Evolutionary conservation across 2,888 invertebrate genomes (phyloP), one percentile per base, ranked within the genome.

Genomic region (Lymantria monacha): DNA sequence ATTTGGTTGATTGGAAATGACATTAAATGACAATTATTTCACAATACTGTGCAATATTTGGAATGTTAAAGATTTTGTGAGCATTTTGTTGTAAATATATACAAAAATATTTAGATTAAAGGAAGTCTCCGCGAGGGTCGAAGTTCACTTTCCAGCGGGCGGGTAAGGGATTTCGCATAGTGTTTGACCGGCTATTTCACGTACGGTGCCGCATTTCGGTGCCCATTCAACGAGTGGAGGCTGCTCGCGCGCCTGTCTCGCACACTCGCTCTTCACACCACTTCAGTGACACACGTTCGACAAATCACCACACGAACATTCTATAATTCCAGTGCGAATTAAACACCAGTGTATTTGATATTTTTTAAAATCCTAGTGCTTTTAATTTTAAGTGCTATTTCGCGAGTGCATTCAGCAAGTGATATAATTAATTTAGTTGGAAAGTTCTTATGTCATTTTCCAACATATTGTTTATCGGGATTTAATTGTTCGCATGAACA

Each of bases 151-250:
- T 83, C 79, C 79, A 74, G 66, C 77, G 76, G 80, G 78, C 76
- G 79, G 81, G 84, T 79, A 85, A 88, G 86, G 89, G 90, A 86
- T 91, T 91, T 90, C 88, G 90, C 91, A 79, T 87, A 87, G 82
- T 81, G 77, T 84, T 87, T 83, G 85, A 82, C 82, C 81, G 87
- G 83, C 87, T 91, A 91, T 90, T 91, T 91, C 81, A 91, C 86
- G 83, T 88, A 85, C 85, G 76, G 88, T 83, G 83, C 87, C 83
- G 86, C 87, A 85, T 89, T 91, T 91, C 74, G 91, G 91, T 77
- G 85, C 77, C 86, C 92, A 92, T 92, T 92, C 92, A 91, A 85
- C 85, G 84, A 78, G 80, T 74, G 85, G 78, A 88, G 87, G 87
- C 85, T 89, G 87, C 87, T 79, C 90, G 88, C 87, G 91, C 87